phyloP scores from a whole-genome alignment of 2,113 vertebrate genomes.

The Eleginops maclovinus region DNA sequence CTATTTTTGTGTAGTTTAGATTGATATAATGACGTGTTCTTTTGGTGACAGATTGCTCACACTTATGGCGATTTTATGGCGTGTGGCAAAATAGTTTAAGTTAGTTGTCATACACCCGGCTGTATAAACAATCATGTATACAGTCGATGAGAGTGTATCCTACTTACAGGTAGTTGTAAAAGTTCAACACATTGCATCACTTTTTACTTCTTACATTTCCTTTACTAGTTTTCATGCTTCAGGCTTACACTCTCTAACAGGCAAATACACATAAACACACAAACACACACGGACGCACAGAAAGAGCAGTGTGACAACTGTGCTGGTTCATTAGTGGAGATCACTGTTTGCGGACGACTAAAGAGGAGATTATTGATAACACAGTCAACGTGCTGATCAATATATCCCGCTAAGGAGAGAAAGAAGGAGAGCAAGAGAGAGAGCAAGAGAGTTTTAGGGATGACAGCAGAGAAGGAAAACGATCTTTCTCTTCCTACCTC shows the following conservation, averaged over 20 bases:
- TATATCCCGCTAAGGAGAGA: constrained; percentile 60
- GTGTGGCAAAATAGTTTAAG: not conserved
- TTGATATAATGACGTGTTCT: not conserved
- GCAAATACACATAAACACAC: not conserved
- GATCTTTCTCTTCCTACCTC: constrained; percentile 68
- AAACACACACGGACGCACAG: constrained; percentile 2
- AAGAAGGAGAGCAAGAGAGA: constrained; percentile 12
- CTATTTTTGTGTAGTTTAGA: not conserved
- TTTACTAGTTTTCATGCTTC: constrained; percentile 8
- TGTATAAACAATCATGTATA: not conserved
- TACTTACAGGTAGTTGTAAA: not conserved
- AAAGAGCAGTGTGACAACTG: constrained; percentile 63
- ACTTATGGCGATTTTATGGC: not conserved
- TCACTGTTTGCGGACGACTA: constrained; percentile 68
- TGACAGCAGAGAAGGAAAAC: constrained; percentile 57
- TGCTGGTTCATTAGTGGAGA: constrained; percentile 79
- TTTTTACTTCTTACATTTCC: not conserved
- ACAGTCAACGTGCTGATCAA: constrained; percentile 71
- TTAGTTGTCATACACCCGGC: not conserved
- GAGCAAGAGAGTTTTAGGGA: constrained; percentile 35
- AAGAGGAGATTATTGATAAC: constrained; percentile 83
- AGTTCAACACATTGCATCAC: not conserved
- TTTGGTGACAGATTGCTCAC: not conserved
- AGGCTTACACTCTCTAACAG: not conserved
- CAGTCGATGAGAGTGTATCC: not conserved